A percentile compares a stretch with the other conserved stretches of the same genome.
Conservation (phyloP, 2,797 vertebrate species). For the Gallinago stenura region DNA sequence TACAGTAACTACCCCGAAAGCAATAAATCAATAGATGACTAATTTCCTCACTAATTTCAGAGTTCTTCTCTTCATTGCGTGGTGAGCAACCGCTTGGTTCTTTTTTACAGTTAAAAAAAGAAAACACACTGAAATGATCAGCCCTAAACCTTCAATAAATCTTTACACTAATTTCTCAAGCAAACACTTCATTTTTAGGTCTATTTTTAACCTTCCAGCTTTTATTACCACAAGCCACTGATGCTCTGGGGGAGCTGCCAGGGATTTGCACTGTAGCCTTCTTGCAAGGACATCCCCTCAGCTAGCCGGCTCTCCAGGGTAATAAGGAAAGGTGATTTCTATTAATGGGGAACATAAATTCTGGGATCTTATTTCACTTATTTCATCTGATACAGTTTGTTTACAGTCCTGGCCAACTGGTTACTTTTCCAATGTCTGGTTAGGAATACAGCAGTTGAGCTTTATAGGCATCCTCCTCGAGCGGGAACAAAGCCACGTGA, state of each 20-base stretch:
- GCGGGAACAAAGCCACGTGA: neutral
- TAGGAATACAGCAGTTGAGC: neutral
- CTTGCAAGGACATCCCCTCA: neutral
- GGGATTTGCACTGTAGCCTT: neutral
- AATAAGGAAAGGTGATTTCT: neutral
- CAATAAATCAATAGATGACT: neutral
- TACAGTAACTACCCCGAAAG: neutral
- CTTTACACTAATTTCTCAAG: neutral
- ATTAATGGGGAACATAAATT: neutral
- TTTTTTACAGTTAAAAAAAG: neutral
- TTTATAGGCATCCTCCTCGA: accelerated
- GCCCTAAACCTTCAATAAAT: neutral
- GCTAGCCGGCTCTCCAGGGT: neutral
- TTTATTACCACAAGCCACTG: neutral
- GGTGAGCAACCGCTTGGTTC: neutral
- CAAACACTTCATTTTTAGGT: neutral
- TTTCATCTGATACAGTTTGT: neutral
- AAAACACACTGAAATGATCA: neutral
- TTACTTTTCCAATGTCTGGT: neutral
- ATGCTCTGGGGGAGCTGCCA: neutral
- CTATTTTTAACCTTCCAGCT: neutral
- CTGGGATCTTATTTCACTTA: neutral
- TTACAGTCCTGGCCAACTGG: neutral
- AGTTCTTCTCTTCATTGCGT: neutral
- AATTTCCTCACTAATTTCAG: neutral